Evolutionary conservation across 1,140 invertebrate genomes (phyloP), one percentile per base, ranked within the genome.

Genomic region (Himalopsyche phryganea): DNA sequence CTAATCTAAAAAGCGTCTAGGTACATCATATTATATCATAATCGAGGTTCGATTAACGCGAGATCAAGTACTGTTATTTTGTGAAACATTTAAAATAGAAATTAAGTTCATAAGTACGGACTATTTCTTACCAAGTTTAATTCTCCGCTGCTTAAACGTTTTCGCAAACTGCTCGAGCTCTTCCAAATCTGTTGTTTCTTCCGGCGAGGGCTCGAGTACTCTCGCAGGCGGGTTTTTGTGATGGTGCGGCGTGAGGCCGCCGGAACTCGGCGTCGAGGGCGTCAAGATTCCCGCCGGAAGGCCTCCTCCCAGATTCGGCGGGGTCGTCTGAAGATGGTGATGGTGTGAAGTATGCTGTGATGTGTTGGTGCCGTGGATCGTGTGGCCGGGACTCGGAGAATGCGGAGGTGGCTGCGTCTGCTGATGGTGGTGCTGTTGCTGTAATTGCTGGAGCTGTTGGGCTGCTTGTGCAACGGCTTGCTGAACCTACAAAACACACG

Each of bases 81-180:
- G n/a, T n/a, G n/a, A n/a, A n/a, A n/a, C n/a, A n/a, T n/a, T n/a
- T n/a, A n/a, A n/a, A n/a, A n/a, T n/a, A n/a, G n/a, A n/a, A n/a
- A n/a, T n/a, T n/a, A n/a, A n/a, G n/a, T n/a, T n/a, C n/a, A n/a
- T n/a, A n/a, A n/a, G n/a, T n/a, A n/a, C n/a, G 4, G 38, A 13
- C 15, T 6, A 15, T 40, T 5, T 40, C 71, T 68, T 69, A 88
- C 86, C 92, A 63, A 97, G 81, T 76, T 98, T 98, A 63, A 98
- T 98, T 66, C 95, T 80, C 44, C 94, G 80, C 76, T 97, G 94
- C 70, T 98, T 98, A 73, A 98, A 98, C 6, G 92, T 94, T 73
- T 97, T 96, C 23, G 95, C 94, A 71, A 98, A 98, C 68, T 96
- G 92, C 73, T 97, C 94, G 20, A 98, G 79, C 70, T 98, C 95